phyloP scores from a whole-genome alignment of 2,113 vertebrate genomes.

The Eleginops maclovinus region DNA sequence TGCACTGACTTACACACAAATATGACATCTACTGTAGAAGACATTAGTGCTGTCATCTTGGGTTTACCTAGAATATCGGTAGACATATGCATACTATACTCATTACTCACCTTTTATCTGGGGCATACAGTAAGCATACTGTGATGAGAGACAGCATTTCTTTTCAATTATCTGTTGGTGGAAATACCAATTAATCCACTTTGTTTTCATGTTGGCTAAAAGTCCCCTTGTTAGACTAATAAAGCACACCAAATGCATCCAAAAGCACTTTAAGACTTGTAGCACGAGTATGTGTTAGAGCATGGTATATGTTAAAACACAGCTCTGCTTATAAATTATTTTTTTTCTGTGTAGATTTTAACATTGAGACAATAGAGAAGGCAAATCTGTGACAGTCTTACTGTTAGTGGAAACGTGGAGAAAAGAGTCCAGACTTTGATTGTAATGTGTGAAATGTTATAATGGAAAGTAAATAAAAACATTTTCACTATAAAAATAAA shows the following conservation, averaged over 20 bases:
- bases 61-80: conserved; percentile 9
- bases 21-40: conserved; percentile 52
- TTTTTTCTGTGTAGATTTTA: conserved; percentile 45
- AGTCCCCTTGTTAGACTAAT: conserved; percentile 39
- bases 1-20: conserved; percentile 27
- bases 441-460: conserved; percentile 55
- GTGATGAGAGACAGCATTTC: neutral
- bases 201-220: conserved; percentile 22
- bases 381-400: conserved; percentile 13
- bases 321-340: conserved; percentile 38
- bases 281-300: conserved; percentile 61
- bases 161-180: neutral
- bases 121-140: conserved; percentile 34
- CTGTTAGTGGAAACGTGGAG: conserved; percentile 8
- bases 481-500: conserved; percentile 24
- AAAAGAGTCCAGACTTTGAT: conserved; percentile 29
- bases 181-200: conserved; percentile 7
- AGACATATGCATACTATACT: conserved; percentile 15
- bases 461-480: conserved; percentile 50
- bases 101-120: conserved; percentile 1
- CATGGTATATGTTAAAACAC: conserved; percentile 59
- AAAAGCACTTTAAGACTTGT: conserved; percentile 78
- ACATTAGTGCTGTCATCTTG: conserved; percentile 17
- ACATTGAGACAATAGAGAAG: conserved; percentile 17
- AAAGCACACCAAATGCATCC: conserved; percentile 69